Evolutionary conservation across 35 echinoderm and acorn worm genomes (phyloP), one percentile per base, ranked within the genome.

Genomic region (Lytechinus variegatus): DNA sequence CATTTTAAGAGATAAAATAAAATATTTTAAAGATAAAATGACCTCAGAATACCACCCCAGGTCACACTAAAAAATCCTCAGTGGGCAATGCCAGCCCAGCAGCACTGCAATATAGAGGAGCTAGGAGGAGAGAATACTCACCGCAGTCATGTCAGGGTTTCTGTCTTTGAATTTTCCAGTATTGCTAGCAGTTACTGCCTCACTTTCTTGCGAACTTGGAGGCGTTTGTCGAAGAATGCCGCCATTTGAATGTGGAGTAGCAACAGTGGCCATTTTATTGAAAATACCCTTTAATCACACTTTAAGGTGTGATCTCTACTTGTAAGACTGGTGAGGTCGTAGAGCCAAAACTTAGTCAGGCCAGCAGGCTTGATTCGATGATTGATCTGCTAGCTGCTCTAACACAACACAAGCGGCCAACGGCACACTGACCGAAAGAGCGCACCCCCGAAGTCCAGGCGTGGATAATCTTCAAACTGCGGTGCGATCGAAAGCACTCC

Each of bases 81-180:
- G n/a, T n/a, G n/a, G n/a, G n/a, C n/a, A n/a, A n/a, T n/a, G n/a
- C n/a, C n/a, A n/a, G n/a, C n/a, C n/a, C n/a, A n/a, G n/a, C n/a
- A n/a, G n/a, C n/a, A n/a, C n/a, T n/a, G n/a, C n/a, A n/a, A n/a
- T n/a, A n/a, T n/a, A n/a, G n/a, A n/a, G n/a, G 33, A 44, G 33
- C n/a, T 44, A 2, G 33, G 33, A 44, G 33, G 33, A 44, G 33
- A 71, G 24, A 3, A 71, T 21, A 97, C 96, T 96, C 87, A 99
- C 98, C 86, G 98, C 89, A 87, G 86, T 93, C 96, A 99, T 99
- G 89, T 99, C 98, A 93, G 94, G 95, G 92, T 99, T 99, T 95
- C 97, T 97, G 89, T 99, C 98, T 44, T 27, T 97, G 87, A 90
- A 99, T 87, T 95, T 99, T 28, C 97, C 98, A 72, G 87, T 54